Evolutionary conservation across 2,797 vertebrate species (phyloP).

Genomic region (Muscicapa comitata): DNA sequence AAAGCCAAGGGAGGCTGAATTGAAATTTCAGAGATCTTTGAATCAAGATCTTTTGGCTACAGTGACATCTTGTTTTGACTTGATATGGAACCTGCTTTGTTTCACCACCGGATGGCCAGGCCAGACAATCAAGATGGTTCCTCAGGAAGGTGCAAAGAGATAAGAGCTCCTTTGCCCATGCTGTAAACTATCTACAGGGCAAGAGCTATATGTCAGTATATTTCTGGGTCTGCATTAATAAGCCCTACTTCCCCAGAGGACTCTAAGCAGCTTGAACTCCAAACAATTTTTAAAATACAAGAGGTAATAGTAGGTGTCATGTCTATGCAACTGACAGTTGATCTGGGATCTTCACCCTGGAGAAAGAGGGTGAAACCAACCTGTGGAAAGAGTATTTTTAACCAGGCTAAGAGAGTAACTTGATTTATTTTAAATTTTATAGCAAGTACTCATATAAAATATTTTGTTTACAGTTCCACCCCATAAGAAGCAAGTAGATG

Average conservation of each 20-base stretch:
- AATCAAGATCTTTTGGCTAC: not conserved
- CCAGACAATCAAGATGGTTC: not conserved
- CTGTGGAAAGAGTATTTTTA: not conserved
- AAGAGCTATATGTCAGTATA: not conserved
- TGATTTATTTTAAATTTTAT: slow-evolving; percentile 57
- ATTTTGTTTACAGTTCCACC: slow-evolving; percentile 38
- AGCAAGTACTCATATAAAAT: not conserved
- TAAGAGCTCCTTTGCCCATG: not conserved
- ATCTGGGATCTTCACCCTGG: not conserved
- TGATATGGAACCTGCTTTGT: not conserved
- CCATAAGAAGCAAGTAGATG: not conserved
- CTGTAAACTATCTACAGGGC: not conserved
- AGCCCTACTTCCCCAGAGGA: not conserved
- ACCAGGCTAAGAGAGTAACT: not conserved
- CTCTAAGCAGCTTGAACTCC: not conserved
- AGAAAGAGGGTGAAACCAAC: not conserved
- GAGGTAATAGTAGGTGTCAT: not conserved
- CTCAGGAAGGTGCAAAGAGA: not conserved
- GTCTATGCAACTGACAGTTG: not conserved
- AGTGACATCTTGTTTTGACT: not conserved
- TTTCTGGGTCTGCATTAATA: not conserved
- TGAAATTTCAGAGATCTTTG: not conserved
- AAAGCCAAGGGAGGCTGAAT: not conserved
- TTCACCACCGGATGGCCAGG: not conserved
- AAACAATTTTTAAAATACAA: not conserved